These are phyloP conservation scores for Pagetopsis macropterus DNA, from an alignment of 2,797 vertebrate species.

Conservation along the genomic window DNA sequence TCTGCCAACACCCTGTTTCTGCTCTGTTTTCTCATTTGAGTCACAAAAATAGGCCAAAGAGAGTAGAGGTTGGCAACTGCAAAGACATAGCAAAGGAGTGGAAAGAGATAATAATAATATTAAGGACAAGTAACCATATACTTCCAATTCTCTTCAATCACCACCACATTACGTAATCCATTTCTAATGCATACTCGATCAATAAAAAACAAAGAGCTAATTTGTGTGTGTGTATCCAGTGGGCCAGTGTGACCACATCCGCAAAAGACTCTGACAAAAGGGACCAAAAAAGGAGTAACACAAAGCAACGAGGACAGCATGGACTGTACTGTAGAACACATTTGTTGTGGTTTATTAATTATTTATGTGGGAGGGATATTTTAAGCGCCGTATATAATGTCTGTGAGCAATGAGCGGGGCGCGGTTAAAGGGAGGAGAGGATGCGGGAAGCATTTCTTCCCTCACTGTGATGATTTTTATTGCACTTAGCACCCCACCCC, in stretches of 20 bases:
- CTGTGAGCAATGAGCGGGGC: slow-evolving; percentile 61
- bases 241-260: slow-evolving; percentile 6
- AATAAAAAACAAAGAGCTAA: slow-evolving; percentile 11
- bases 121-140: slow-evolving; percentile 15
- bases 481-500: slow-evolving; percentile 6
- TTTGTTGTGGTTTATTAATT: slow-evolving; percentile 69
- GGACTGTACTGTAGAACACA: slow-evolving; percentile 23
- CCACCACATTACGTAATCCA: slow-evolving; percentile 36
- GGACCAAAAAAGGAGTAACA: not conserved
- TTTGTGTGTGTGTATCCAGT: slow-evolving; percentile 22
- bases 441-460: slow-evolving; percentile 41
- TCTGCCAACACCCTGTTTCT: slow-evolving; percentile 20
- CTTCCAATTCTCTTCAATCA: slow-evolving; percentile 53
- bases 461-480: slow-evolving; percentile 14
- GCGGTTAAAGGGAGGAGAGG: slow-evolving; percentile 31
- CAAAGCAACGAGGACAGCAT: slow-evolving; percentile 35
- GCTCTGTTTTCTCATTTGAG: slow-evolving; percentile 20
- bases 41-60: slow-evolving; percentile 38
- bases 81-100: not conserved
- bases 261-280: not conserved
- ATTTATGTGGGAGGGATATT: slow-evolving; percentile 76
- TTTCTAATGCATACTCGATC: slow-evolving; percentile 44
- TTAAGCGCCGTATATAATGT: slow-evolving; percentile 71
- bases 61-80: not conserved
- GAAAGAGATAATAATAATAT: slow-evolving; percentile 25